Base-by-base conservation (phyloP, 2,888 invertebrate species). In the Sipha maydis region DNA sequence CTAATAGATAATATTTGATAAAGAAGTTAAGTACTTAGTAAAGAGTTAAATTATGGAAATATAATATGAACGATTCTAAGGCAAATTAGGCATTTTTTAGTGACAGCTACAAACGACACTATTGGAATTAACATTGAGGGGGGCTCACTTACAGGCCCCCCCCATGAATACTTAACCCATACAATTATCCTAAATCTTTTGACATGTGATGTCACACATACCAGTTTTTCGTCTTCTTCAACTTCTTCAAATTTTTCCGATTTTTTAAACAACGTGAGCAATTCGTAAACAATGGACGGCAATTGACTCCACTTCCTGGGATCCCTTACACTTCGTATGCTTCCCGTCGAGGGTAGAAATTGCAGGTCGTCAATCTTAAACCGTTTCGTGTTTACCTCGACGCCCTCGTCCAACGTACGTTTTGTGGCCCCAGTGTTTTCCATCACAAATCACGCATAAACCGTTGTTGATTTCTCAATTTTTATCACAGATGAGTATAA, bases 261-360 rank as follows among this genome's bases (percentile, higher is more conserved):
- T 3, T 73, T 56, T 28, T 83, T 83, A 0, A 85, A 34, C 48
- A 85, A n/a, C 31, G 48, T 2, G 31, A 85, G 71, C 69, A 85
- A 79, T 56, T 85, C 78, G 9, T 71, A 69, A 3, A 85, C 78
- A 14, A 85, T n/a, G 9, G 25, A 48, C 48, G 85, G 69, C 5
- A 85, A 28, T 4, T 34, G n/a, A n/a, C 31, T 54, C 78, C 85
- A 79, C 17, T 48, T 85, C 11, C 41, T 48, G 4, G 2, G 9
- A 8, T 69, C 69, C 0, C n/a, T 38, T 0, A 38, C n/a, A 3
- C 0, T 75, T 25, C 3, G 19, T 9, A 56, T 56, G 11, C 75
- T 56, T 1, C 56, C 73, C 0, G 8, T 0, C 21, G 34, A 3
- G 17, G 71, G 48, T 7, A 31, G 34, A 0, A 3, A 0, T 28